A percentile compares a stretch with the other conserved stretches of the same genome.
These are phyloP conservation scores for Ammodytes marinus DNA, from an alignment of 2,113 vertebrate genomes.

Conservation along the genomic window DNA sequence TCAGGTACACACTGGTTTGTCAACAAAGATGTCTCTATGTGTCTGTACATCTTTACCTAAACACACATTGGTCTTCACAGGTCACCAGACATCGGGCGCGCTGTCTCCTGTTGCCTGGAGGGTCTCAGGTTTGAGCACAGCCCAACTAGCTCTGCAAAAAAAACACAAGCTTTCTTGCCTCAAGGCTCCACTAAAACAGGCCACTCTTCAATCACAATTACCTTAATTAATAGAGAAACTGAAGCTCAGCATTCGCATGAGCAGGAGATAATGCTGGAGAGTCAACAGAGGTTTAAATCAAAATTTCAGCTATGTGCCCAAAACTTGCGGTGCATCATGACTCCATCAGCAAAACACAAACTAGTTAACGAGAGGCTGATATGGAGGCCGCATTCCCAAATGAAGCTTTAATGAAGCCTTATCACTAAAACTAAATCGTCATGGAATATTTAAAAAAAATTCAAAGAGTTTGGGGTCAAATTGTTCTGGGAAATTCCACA, in stretches of 20 bases:
- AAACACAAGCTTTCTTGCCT: slow-evolving; percentile 76
- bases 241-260: slow-evolving; percentile 74
- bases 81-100: slow-evolving; percentile 60
- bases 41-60: slow-evolving; percentile 52
- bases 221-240: slow-evolving; percentile 80
- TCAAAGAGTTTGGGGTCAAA: slow-evolving; percentile 20
- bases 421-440: not conserved
- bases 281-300: slow-evolving; percentile 76
- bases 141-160: slow-evolving; percentile 70
- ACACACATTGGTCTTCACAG: slow-evolving; percentile 52
- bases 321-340: slow-evolving; percentile 44
- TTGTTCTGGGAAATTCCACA: slow-evolving; percentile 15
- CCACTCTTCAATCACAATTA: slow-evolving; percentile 84
- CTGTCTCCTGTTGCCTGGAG: slow-evolving; percentile 63
- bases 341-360: slow-evolving; percentile 69
- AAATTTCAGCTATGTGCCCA: slow-evolving; percentile 52
- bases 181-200: slow-evolving; percentile 76
- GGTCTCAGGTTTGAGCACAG: slow-evolving; percentile 67
- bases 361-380: slow-evolving; percentile 35
- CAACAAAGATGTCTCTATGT: slow-evolving; percentile 49
- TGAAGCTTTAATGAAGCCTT: not conserved
- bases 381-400: not conserved
- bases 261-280: slow-evolving; percentile 55
- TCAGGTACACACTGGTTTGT: slow-evolving; percentile 57
- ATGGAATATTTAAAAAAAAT: slow-evolving; percentile 7